Evolutionary conservation across 1,140 invertebrate genomes (phyloP), one percentile per base, ranked within the genome.

Genomic region (Teleogryllus occipitalis): DNA sequence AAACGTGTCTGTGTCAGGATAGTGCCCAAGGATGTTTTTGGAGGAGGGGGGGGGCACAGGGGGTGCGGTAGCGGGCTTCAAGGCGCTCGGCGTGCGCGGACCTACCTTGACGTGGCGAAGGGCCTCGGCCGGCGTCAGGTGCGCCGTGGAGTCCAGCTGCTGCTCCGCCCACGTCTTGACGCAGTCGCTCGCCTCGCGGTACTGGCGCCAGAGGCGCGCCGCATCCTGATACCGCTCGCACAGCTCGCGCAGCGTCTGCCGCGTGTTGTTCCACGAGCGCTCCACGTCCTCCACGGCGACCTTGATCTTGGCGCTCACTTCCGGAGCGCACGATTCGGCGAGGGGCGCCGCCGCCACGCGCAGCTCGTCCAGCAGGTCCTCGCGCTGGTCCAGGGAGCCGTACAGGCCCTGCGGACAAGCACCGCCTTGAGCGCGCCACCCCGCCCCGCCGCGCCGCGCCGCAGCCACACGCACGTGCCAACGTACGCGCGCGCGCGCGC

Each of bases 131-230:
- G 91, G 90, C 77, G 90, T 87, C 80, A 92, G 85, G 82, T 91
- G 88, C 74, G 89, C 88, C 76, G 91, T 87, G 49, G 85, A 87
- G 79, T 89, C 89, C 86, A 92, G 92, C 85, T 92, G 91, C 81
- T 90, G 89, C 83, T 94, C 92, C 65, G 91, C 90, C 88, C 91
- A 94, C 79, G 87, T 89, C 78, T 92, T 90, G 74, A 95, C 90
- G 7, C 90, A 89, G n/a, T 92, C 92, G 54, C 91, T 92, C 3
- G 92, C 91, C 82, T 93, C 92, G 39, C 91, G 88, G 86, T 94
- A 95, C 76, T 91, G 89, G 82, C 91, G 87, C 94, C 94, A 95
- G 49, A 95, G 88, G 47, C 91, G 89, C 75, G 93, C 92, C 7
- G 93, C 93, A 84, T 92, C 86, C 86, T 94, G 90, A 83, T 86